Percentiles rank a stretch among this genome's conserved stretches.
These are phyloP conservation scores for Ageneiosus marmoratus DNA, from an alignment of 2,113 vertebrate genomes.

Conservation along the genomic window DNA sequence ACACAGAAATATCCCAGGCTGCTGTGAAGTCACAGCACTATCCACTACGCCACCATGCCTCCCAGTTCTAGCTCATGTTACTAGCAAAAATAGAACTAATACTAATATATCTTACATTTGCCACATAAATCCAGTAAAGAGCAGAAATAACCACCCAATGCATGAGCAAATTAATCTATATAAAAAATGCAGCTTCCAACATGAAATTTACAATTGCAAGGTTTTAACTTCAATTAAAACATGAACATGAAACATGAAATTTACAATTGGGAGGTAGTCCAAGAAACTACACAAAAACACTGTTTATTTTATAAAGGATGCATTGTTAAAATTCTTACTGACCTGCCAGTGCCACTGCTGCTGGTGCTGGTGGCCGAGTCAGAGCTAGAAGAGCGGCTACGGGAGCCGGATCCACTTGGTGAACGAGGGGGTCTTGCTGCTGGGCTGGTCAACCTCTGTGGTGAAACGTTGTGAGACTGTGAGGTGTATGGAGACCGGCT, in stretches of 20 bases:
- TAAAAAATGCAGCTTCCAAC: not conserved
- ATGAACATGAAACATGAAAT: too few species aligned
- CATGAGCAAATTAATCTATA: not conserved
- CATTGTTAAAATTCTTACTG: constrained; percentile 56
- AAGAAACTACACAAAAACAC: not conserved
- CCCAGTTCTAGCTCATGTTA: not conserved
- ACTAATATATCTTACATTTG: not conserved
- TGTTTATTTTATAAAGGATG: not conserved
- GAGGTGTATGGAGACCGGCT: constrained; percentile 94
- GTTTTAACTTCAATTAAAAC: too few species aligned
- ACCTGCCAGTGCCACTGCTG: constrained; percentile 98
- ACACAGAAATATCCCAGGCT: too few species aligned
- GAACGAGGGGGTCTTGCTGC: constrained; percentile 83
- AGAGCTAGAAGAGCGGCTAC: constrained; percentile 93
- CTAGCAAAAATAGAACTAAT: not conserved
- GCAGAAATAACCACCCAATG: not conserved
- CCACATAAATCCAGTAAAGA: not conserved
- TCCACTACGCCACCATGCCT: too few species aligned
- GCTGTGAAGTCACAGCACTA: too few species aligned
- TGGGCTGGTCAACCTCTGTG: constrained; percentile 89
- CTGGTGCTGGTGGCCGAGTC: constrained; percentile 98
- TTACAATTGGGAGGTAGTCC: too few species aligned
- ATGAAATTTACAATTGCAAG: not conserved
- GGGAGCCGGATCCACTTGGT: constrained; percentile 88
- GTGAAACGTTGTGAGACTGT: constrained; percentile 91